Conservation (phyloP, 2,888 invertebrate species). For the Siphlonurus alternatus region DNA sequence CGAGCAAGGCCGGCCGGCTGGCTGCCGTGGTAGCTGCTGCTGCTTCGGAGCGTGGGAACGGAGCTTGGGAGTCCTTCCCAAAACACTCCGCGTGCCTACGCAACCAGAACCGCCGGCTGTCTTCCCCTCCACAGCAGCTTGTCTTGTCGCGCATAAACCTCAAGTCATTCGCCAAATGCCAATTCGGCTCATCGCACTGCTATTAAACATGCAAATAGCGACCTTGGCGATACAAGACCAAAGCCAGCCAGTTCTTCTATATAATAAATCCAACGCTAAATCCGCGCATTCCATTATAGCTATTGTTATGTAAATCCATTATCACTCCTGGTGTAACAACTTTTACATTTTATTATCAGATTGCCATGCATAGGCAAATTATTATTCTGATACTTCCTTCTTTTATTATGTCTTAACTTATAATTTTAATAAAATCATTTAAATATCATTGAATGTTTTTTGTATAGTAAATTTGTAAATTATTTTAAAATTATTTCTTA, state of each 20-base stretch:
- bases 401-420: too few species aligned
- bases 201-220: not conserved
- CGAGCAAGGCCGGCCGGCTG: not conserved
- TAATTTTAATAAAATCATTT: too few species aligned
- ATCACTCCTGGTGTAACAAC: too few species aligned
- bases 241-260: too few species aligned
- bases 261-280: not conserved
- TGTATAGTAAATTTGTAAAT: too few species aligned
- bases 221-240: not conserved
- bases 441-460: too few species aligned
- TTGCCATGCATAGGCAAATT: too few species aligned
- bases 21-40: not conserved
- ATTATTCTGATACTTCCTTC: too few species aligned
- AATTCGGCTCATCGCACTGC: not conserved
- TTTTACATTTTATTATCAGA: too few species aligned
- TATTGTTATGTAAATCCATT: not conserved
- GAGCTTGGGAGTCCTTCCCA: slow-evolving; percentile 14
- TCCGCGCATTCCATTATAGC: not conserved
- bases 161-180: not conserved
- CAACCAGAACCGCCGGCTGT: slow-evolving; percentile 11
- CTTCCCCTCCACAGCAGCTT: slow-evolving; percentile 1
- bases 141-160: not conserved
- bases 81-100: slow-evolving; percentile 11
- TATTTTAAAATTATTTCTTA: too few species aligned
- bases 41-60: slow-evolving; percentile 14